Base-by-base conservation (phyloP, 2,888 invertebrate genomes). In the Miltochrista miniata region DNA sequence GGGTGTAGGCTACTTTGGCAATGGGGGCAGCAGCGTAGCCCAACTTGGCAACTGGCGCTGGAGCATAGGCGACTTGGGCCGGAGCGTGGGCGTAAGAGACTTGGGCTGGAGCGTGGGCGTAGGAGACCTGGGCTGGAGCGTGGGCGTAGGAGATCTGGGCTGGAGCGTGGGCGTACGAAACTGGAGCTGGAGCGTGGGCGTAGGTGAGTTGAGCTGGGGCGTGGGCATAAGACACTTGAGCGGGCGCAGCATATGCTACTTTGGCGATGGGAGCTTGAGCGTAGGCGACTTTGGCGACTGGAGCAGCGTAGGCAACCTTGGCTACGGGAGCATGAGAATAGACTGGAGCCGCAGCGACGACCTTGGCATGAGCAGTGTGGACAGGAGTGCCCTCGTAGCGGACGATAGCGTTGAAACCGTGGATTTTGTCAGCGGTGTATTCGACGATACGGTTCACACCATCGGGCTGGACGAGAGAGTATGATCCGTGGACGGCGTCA, bases 401-500 rank as follows among this genome's bases (percentile, higher is more conserved):
- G 24, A 92, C 91, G 46, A 79, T 65, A 35, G 92, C 91, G 75
- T 88, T 90, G 81, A 92, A 92, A 18, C 92, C 92, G 66, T 85
- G 70, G 52, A 73, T 79, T 45, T 81, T 81, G 70, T 90, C 89
- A 31, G 90, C 76, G 64, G 86, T 83, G 81, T 92, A 92, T 52
- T 90, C 89, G 8, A 92, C 91, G 54, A 90, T 83, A 54, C 92
- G 85, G 64, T 76, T 81, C 36, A 85, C 81, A 2, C 92, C 92
- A 50, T 92, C 92, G 56, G 90, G 90, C 54, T 92, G 91, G 33
- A 92, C 76, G 14, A 92, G 81, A 1, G 92, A 89, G 83, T 92
- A 92, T 37, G 83, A 87, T 53, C 92, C 91, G 37, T 87, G 88
- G 24, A 92, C 88, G 55, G 71, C 74, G 69, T 92, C 87, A 4